Base-by-base conservation (phyloP, 1,140 invertebrate species). In the Campoletis sonorensis region DNA sequence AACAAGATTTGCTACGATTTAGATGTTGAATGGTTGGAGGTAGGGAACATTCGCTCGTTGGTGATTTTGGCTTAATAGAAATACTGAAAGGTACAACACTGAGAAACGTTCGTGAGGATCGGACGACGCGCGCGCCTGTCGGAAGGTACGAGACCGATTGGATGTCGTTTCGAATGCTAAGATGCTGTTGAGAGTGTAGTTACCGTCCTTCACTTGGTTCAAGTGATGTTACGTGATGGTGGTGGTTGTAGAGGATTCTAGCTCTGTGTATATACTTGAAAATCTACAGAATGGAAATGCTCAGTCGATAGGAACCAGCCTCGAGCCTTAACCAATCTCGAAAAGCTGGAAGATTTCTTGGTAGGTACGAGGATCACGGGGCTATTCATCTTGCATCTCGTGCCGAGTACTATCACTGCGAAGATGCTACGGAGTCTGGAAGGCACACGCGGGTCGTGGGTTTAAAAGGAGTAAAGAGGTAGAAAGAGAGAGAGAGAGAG, bases 381-480 rank as follows among this genome's bases (percentile, higher is more conserved):
- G 76, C 76, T 78, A 78, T 78, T 78, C 76, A 78, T 78, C 76
- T 78, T 78, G 30, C 58, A 78, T 67, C 76, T 37, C 61, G 51
- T 40, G n/a, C 30, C 26, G 61, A 64, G 54, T 30, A 33, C 54
- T 78, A 78, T 78, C 76, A 78, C 76, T 40, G 61, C 54, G 33
- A 78, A 67, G 54, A 67, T 21, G 58, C 58, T 64, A 7, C 26
- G 58, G 37, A 78, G 21, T 77, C 51, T 16, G 18, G 30, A 77
- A 33, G 40, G 76, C 26, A 21, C 67, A 67, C 40, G 67, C 15
- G 33, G 37, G 58, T 64, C 58, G 76, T 13, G 30, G 21, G 76
- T 40, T 67, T 78, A 67, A 78, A 49, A 78, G 76, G 13, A 33
- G 30, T 4, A 26, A 61, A 33, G 58, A 71, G n/a, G 30, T 7